Evolutionary conservation across 2,888 invertebrate species (phyloP).

Genomic region (Listrodromus nycthemerus): DNA sequence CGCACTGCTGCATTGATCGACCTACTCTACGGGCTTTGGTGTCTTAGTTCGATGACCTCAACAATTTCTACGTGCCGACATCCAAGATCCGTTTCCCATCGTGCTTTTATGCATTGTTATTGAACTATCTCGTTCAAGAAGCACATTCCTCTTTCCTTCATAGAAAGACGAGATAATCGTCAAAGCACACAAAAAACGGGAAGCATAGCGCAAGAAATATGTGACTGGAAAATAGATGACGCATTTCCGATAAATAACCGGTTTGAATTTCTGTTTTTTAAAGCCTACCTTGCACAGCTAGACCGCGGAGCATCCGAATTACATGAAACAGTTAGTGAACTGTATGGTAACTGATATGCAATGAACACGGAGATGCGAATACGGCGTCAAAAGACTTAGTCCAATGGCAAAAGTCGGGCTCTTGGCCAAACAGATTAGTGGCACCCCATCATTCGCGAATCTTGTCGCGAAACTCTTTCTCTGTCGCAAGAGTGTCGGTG

Average conservation of each 20-base stretch:
- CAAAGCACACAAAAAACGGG: no score
- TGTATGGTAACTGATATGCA: neutral
- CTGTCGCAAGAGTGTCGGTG: slow-evolving; percentile 49
- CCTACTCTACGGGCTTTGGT: slow-evolving; percentile 44
- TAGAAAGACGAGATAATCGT: no score
- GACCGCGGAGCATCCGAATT: no score
- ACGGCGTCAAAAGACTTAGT: neutral
- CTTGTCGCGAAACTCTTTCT: slow-evolving; percentile 40
- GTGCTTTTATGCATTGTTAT: neutral
- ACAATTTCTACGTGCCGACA: neutral
- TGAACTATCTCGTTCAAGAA: neutral
- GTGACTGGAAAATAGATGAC: no score
- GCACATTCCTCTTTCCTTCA: neutral
- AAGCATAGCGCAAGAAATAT: no score
- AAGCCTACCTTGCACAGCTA: no score
- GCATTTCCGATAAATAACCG: neutral
- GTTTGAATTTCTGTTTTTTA: no score
- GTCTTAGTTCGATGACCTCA: slow-evolving; percentile 4
- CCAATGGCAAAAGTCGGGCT: slow-evolving; percentile 66
- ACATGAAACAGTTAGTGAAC: no score
- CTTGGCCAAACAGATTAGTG: slow-evolving; percentile 76
- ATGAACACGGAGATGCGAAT: slow-evolving; percentile 4
- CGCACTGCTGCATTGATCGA: slow-evolving; percentile 42
- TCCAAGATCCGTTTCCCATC: neutral
- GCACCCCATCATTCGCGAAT: slow-evolving; percentile 67